A percentile compares a stretch with the other conserved stretches of the same genome.
Conservation (phyloP, 2,797 vertebrate species). For the Salarias fasciatus region DNA sequence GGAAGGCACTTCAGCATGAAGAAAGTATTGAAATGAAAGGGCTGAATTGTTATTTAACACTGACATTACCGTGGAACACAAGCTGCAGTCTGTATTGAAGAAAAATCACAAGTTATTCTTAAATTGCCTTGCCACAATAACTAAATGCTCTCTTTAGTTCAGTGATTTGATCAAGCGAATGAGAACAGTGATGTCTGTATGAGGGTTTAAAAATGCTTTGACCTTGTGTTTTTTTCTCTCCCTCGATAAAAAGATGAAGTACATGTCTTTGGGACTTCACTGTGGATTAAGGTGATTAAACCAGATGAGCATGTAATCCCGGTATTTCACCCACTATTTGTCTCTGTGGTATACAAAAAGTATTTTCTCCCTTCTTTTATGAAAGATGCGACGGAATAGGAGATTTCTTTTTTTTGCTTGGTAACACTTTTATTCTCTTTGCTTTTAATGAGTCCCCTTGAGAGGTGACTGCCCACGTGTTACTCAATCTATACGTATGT, state of each 20-base stretch:
- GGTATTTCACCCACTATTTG: conserved; percentile 25
- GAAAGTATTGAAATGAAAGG: no score
- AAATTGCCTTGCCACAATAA: no score
- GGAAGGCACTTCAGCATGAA: no score
- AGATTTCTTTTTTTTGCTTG: conserved; percentile 35
- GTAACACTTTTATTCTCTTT: conserved; percentile 26
- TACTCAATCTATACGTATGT: conserved; percentile 17
- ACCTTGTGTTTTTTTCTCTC: background rate
- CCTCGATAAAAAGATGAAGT: conserved; percentile 10
- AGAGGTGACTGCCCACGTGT: conserved; percentile 37
- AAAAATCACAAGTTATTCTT: no score
- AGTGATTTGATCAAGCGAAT: conserved; percentile 9
- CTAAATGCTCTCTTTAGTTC: background rate
- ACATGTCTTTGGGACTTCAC: no score
- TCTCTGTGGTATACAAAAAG: conserved; percentile 25
- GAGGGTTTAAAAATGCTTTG: conserved; percentile 15
- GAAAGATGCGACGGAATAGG: conserved; percentile 29
- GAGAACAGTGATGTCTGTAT: background rate
- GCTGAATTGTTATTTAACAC: no score
- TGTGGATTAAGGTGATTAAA: conserved; percentile 12
- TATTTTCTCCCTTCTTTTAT: conserved; percentile 38
- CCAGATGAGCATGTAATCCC: conserved; percentile 19
- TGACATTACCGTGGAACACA: no score
- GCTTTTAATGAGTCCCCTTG: conserved; percentile 56
- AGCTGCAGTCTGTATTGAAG: no score